A percentile compares a stretch with the other conserved stretches of the same genome.
phyloP scores from a whole-genome alignment of 2,888 invertebrate genomes.

The Panopea generosa region DNA sequence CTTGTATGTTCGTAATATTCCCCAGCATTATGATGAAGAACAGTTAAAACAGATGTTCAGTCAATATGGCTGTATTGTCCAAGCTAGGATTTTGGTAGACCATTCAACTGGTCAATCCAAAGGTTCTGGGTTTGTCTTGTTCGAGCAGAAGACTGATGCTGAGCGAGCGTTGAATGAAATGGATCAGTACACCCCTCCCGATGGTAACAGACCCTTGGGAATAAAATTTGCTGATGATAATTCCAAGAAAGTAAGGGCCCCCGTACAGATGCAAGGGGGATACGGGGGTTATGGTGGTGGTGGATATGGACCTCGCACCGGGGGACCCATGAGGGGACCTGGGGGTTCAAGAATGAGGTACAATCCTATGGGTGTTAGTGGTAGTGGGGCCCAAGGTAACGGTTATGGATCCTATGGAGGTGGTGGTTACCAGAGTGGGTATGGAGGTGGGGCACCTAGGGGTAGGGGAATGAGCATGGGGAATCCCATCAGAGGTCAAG shows the following conservation, averaged over 20 bases:
- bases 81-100: conserved; percentile 95
- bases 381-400: conserved; percentile 17
- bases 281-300: conserved; percentile 24
- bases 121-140: conserved; percentile 94
- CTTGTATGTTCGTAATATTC: conserved; percentile 96
- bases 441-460: conserved; percentile 14
- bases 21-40: conserved; percentile 88
- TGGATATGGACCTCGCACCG: conserved; percentile 7
- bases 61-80: conserved; percentile 95
- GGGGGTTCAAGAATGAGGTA: conserved; percentile 61
- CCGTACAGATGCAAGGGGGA: conserved; percentile 28
- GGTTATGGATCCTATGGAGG: conserved; percentile 45
- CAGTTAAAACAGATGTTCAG: conserved; percentile 94
- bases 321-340: conserved; percentile 65
- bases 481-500: conserved; percentile 3
- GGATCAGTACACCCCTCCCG: conserved; percentile 92
- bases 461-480: conserved; percentile 16
- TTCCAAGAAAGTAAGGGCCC: conserved; percentile 77
- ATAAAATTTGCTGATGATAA: conserved; percentile 96
- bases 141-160: conserved; percentile 94
- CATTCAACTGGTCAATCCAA: conserved; percentile 94
- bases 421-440: conserved; percentile 23
- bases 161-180: conserved; percentile 94
- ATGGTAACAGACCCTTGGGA: conserved; percentile 92
- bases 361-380: conserved; percentile 65